Percentiles rank a stretch among this genome's conserved stretches.
phyloP scores from a whole-genome alignment of 1,140 invertebrate genomes.

The Cyclargus thomasi region DNA sequence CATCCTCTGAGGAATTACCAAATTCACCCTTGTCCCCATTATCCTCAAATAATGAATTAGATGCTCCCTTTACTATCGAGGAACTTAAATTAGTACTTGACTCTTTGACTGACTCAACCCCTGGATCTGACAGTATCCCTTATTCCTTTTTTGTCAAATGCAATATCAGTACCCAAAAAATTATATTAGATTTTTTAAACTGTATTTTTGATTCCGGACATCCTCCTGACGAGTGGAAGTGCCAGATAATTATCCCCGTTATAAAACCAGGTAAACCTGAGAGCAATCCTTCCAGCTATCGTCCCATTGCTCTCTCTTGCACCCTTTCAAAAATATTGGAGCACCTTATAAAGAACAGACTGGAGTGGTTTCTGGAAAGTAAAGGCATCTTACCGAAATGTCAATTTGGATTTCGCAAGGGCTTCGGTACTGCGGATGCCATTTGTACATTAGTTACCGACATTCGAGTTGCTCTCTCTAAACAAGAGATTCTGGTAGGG shows the following conservation, averaged over 20 bases:
- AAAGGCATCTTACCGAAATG: conserved; percentile 20
- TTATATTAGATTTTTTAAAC: conserved; percentile 24
- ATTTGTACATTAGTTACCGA: conserved; percentile 29
- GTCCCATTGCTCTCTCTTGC: conserved; percentile 34
- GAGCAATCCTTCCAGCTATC: conserved; percentile 22
- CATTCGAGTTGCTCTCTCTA: conserved; percentile 21
- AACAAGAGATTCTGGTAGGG: conserved; percentile 20
- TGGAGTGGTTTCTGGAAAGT: conserved; percentile 30
- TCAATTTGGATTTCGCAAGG: conserved; percentile 33
- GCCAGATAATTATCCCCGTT: conserved; percentile 35
- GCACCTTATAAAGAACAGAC: conserved; percentile 30
- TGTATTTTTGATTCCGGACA: conserved; percentile 6
- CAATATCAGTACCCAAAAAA: not conserved
- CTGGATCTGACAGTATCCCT: conserved; percentile 26
- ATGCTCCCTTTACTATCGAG: conserved; percentile 18
- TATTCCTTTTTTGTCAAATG: conserved; percentile 25
- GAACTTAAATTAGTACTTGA: conserved; percentile 22
- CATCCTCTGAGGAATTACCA: conserved; percentile 5
- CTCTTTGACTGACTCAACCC: conserved; percentile 23
- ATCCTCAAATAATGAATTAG: not conserved
- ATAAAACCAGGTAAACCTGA: conserved; percentile 33
- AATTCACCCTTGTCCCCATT: not conserved
- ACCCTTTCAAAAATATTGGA: conserved; percentile 31
- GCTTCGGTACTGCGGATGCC: conserved; percentile 28
- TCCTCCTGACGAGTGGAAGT: conserved; percentile 28